These are phyloP conservation scores for Pipistrellus nathusii DNA, from an alignment of 2,797 vertebrate genomes.

Conservation along the genomic window DNA sequence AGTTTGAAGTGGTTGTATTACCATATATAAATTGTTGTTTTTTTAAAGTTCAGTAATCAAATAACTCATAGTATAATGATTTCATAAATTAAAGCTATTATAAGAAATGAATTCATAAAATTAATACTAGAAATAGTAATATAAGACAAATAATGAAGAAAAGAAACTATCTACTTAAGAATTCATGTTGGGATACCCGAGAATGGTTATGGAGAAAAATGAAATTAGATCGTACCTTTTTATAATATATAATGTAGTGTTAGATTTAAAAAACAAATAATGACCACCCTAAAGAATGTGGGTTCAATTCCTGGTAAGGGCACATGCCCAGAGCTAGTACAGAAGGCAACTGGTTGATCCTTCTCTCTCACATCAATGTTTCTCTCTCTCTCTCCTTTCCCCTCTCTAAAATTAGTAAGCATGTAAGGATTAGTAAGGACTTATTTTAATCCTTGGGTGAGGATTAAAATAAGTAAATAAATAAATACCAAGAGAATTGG, in stretches of 20 bases:
- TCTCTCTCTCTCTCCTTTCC: too few relatives aligned
- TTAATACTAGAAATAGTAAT: conserved; percentile 12
- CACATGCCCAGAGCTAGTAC: background rate
- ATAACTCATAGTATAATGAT: background rate
- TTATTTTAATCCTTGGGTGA: background rate
- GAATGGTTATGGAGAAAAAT: background rate
- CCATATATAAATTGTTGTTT: background rate
- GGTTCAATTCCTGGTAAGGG: background rate
- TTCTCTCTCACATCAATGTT: background rate
- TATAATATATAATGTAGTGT: background rate
- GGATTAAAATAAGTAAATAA: background rate
- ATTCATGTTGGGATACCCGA: background rate
- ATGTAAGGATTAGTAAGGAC: background rate
- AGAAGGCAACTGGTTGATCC: background rate
- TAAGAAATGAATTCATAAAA: background rate
- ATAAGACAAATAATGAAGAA: conserved; percentile 4
- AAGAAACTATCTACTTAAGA: conserved; percentile 36
- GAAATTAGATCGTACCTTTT: background rate
- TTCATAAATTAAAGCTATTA: conserved; percentile 49
- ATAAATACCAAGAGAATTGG: background rate
- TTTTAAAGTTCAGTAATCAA: background rate
- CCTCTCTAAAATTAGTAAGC: background rate
- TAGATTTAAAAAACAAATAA: background rate
- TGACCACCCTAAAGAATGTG: background rate
- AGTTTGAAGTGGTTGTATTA: conserved; percentile 27